Evolutionary conservation across 2,797 vertebrate species (phyloP).

Genomic region (Enteromius trimaculatus): DNA sequence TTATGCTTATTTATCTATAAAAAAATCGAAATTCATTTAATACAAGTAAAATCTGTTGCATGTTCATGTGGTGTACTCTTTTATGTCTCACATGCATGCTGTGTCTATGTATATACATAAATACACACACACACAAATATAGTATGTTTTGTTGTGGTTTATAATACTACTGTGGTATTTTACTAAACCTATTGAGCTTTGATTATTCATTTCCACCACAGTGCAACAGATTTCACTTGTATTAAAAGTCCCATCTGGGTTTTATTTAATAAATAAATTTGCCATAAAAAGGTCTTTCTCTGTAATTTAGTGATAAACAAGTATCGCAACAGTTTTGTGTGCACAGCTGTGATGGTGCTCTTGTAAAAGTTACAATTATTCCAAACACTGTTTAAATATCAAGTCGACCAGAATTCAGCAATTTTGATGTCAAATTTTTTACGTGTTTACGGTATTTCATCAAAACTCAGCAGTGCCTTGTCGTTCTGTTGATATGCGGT

Average conservation of each 20-base stretch:
- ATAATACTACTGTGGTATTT: not conserved
- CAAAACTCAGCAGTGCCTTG: not conserved
- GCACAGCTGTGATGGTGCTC: not conserved
- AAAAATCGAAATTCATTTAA: not conserved
- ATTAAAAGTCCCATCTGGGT: slow-evolving; percentile 13
- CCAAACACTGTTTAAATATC: not conserved
- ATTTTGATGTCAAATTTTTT: not conserved
- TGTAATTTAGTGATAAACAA: slow-evolving; percentile 7
- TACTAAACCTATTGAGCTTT: not conserved
- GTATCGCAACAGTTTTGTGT: not conserved
- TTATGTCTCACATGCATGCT: not conserved
- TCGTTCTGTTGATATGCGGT: not conserved
- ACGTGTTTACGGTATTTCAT: not conserved
- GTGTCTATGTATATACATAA: not conserved
- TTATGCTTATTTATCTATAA: not conserved
- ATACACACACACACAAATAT: not conserved
- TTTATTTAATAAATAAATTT: not conserved
- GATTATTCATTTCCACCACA: not conserved
- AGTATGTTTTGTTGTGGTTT: not conserved
- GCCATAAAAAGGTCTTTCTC: not conserved
- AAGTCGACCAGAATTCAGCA: not conserved
- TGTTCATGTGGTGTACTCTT: not conserved
- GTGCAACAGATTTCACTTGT: not conserved
- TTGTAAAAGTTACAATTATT: not conserved
- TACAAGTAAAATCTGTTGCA: not conserved